Evolutionary conservation across 2,113 vertebrate species (phyloP).

Genomic region (Salvelinus sp.): DNA sequence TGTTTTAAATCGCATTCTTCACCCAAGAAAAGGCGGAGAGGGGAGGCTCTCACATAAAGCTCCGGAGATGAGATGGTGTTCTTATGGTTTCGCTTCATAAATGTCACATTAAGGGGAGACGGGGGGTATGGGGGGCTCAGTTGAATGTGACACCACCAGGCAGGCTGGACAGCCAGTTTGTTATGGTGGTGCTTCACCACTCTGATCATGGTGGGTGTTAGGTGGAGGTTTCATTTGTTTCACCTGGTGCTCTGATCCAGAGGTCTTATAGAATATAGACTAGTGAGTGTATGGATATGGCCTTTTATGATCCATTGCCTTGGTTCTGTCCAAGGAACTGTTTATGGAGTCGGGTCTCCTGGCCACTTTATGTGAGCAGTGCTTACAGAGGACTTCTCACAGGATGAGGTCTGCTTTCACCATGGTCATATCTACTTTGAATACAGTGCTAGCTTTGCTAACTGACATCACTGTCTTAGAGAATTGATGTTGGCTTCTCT

Average conservation of each 20-base stretch:
- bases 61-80: slow-evolving; percentile 57
- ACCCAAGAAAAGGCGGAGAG: not conserved
- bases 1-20: slow-evolving; percentile 27
- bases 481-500: too few relatives aligned
- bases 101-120: slow-evolving; percentile 52
- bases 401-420: too few relatives aligned
- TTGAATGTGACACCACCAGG: not conserved
- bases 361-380: too few relatives aligned
- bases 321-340: slow-evolving; percentile 16
- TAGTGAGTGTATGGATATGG: too few relatives aligned
- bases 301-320: too few relatives aligned
- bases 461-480: too few relatives aligned
- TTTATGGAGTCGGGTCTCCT: not conserved
- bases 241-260: too few relatives aligned
- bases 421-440: too few relatives aligned
- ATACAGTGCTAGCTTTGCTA: too few relatives aligned
- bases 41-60: slow-evolving; percentile 11
- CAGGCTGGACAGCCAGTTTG: not conserved
- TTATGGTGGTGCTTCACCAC: not conserved
- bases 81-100: slow-evolving; percentile 69
- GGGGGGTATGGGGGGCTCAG: not conserved
- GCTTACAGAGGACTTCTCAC: too few relatives aligned
- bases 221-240: not conserved
- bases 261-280: too few relatives aligned
- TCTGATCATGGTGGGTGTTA: slow-evolving; percentile 2